Evolutionary conservation across 2,888 invertebrate genomes (phyloP), one percentile per base, ranked within the genome.

Genomic region (Trichacis sp.): DNA sequence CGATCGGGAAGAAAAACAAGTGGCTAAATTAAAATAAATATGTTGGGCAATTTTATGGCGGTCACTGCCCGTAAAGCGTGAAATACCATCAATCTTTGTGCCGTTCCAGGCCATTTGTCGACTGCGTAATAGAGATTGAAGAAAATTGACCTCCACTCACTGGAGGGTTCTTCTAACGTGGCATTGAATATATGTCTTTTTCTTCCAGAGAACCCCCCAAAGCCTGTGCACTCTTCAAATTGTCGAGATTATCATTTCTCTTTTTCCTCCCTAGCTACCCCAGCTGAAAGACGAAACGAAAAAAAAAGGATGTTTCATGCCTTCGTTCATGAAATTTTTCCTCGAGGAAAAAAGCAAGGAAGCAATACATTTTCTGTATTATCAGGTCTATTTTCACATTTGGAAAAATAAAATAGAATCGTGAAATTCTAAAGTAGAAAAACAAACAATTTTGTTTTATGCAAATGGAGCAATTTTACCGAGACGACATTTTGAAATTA

Each of bases 131-230:
- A 33, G 53, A 46, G 53, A 52, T 52, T 52, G 52, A 52, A 52
- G 52, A 52, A 52, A 52, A 54, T 54, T 54, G 53, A 54, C 53
- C 46, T 54, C 30, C 46, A 54, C 33, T 46, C 45, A 52, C 53
- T 54, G 20, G 53, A 54, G 53, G 33, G 45, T 46, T 46, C 46
- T 53, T 54, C 53, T 19, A 29, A 45, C 38, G 24, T 17, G 46
- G 36, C 46, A 45, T 54, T 19, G 45, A 30, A 46, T 54, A 54
- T 36, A 52, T 52, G 29, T 43, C 52, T 52, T 43, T 43, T 52
- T 45, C 51, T 33, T 52, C 33, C 45, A 52, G 43, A 17, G 17
- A 52, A 45, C 52, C 45, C 11, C 30, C 15, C 43, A 40, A 52
- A 52, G 14, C 43, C 52, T 45, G 43, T 30, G 30, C 52, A 42